Evolutionary conservation across 2,797 vertebrate species (phyloP).

Genomic region (Taeniopygia guttata): DNA sequence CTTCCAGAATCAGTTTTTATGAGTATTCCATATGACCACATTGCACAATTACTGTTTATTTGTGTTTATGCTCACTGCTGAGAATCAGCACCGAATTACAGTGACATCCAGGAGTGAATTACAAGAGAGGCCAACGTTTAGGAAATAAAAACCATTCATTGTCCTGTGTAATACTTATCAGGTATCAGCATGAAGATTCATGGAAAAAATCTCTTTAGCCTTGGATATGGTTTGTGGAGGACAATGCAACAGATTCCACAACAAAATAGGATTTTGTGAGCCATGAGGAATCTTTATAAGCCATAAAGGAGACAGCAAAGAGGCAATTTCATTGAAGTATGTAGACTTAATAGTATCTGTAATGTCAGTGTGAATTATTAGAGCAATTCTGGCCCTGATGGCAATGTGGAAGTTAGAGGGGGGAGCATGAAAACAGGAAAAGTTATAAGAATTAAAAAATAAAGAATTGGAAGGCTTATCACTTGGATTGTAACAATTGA

Average conservation of each 20-base stretch:
- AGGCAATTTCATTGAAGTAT: slow-evolving; percentile 72
- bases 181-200: neutral
- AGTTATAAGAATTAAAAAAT: slow-evolving; percentile 32
- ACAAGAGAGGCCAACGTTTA: neutral
- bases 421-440: slow-evolving; percentile 24
- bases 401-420: slow-evolving; percentile 1
- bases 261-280: slow-evolving; percentile 59
- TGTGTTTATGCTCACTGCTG: neutral
- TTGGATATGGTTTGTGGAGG: slow-evolving; percentile 67
- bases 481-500: neutral
- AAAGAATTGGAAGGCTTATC: neutral
- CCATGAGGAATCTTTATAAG: slow-evolving; percentile 73
- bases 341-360: slow-evolving; percentile 71
- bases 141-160: neutral
- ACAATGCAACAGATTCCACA: slow-evolving; percentile 60
- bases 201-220: slow-evolving; percentile 63
- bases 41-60: neutral
- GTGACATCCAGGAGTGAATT: neutral
- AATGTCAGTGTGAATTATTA: slow-evolving; percentile 74
- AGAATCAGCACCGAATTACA: neutral
- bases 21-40: neutral
- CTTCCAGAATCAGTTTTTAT: neutral
- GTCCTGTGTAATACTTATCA: neutral
- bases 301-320: slow-evolving; percentile 66
- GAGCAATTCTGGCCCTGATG: slow-evolving; percentile 64